Evolutionary conservation across 2,113 vertebrate genomes (phyloP).

Genomic region (Triplophysa dalaica): DNA sequence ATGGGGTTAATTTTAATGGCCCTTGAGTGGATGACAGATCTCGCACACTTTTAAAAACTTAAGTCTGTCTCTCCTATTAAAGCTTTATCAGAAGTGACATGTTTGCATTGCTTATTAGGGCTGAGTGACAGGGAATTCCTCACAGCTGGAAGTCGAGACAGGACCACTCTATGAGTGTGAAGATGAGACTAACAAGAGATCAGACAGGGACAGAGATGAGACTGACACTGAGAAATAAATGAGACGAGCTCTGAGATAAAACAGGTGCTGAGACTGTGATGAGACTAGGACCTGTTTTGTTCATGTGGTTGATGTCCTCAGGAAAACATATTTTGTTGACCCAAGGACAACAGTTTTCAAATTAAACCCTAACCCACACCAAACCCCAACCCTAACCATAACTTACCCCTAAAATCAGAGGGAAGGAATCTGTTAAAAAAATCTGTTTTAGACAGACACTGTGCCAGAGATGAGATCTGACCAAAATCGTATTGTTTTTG

Average conservation of each 20-base stretch:
- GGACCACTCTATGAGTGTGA: background rate
- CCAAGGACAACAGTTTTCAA: no score
- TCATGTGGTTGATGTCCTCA: no score
- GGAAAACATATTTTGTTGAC: no score
- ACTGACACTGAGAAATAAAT: background rate
- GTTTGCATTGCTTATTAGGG: constrained; percentile 59
- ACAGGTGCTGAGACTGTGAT: background rate
- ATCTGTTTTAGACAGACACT: no score
- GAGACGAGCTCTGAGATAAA: no score
- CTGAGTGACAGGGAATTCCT: constrained; percentile 48
- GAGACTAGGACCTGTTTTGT: no score
- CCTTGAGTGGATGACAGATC: constrained; percentile 18
- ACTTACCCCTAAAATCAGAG: no score
- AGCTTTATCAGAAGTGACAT: constrained; percentile 56
- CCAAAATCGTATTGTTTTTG: background rate
- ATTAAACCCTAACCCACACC: no score
- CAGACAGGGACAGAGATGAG: background rate
- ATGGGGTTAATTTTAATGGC: constrained; percentile 17
- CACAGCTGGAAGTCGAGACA: constrained; percentile 38
- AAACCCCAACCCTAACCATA: no score
- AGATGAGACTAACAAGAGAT: background rate
- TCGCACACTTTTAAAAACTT: constrained; percentile 27
- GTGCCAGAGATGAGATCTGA: background rate
- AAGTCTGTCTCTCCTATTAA: constrained; percentile 10
- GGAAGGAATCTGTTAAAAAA: no score